Evolutionary conservation across 1,140 invertebrate species (phyloP).

Genomic region (Drosophila micromelanica): DNA sequence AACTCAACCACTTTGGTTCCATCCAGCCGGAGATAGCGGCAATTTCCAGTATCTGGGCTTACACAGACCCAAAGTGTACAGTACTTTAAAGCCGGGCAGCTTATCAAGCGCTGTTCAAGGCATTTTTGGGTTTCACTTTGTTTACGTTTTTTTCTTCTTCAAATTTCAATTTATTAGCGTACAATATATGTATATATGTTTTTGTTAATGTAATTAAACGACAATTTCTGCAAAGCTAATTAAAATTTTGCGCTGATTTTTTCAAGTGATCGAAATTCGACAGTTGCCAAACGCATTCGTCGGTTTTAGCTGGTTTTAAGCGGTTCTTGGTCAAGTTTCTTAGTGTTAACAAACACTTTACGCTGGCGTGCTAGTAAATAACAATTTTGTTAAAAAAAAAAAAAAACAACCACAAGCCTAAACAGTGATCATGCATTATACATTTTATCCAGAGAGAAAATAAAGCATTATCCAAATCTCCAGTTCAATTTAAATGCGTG

Average conservation of each 20-base stretch:
- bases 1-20: slow-evolving; percentile 67
- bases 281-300: slow-evolving; percentile 5
- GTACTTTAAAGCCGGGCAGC: slow-evolving; percentile 6
- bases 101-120: slow-evolving; percentile 55
- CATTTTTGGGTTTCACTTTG: slow-evolving; percentile 32
- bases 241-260: slow-evolving; percentile 26
- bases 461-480: too few species aligned
- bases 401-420: too few species aligned
- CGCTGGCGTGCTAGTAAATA: too few species aligned
- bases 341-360: background rate
- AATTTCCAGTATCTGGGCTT: slow-evolving; percentile 2
- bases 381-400: too few species aligned
- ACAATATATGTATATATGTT: too few species aligned
- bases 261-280: background rate
- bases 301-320: slow-evolving; percentile 53
- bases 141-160: too few species aligned
- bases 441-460: too few species aligned
- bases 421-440: too few species aligned
- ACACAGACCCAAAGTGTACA: background rate
- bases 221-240: slow-evolving; percentile 49
- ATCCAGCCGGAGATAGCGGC: slow-evolving; percentile 40
- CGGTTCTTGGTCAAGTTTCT: slow-evolving; percentile 23
- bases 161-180: background rate
- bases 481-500: too few species aligned
- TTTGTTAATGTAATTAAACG: background rate